Evolutionary conservation across 92 coral and sea anemone genomes (phyloP).

Genomic region (Siderastrea radians): DNA sequence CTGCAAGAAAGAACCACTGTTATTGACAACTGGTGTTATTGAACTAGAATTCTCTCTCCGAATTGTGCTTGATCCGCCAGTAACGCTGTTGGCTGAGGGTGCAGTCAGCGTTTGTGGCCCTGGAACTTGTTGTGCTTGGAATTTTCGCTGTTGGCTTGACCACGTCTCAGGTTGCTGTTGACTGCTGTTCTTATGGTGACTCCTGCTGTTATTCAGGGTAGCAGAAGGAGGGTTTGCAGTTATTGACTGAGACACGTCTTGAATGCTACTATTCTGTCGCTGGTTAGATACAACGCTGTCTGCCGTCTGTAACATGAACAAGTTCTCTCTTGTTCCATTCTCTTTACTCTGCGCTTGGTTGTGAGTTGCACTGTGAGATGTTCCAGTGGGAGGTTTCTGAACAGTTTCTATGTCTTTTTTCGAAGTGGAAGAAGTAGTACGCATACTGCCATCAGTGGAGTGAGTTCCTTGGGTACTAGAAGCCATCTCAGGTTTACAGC

Average conservation of each 20-base stretch:
- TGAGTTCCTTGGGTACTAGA: not conserved
- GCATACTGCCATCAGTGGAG: not conserved
- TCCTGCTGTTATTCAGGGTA: not conserved
- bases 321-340: not conserved
- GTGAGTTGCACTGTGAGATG: not conserved
- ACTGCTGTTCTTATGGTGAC: not conserved
- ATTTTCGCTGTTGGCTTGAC: not conserved
- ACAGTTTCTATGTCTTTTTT: not conserved
- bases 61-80: not conserved
- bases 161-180: not conserved
- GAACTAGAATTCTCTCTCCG: slow-evolving; percentile 5
- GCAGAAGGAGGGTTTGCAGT: slow-evolving; percentile 14
- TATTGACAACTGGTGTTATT: not conserved
- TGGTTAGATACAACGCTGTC: not conserved
- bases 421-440: slow-evolving; percentile 2
- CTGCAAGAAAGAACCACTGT: slow-evolving; percentile 8
- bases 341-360: not conserved
- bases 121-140: not conserved
- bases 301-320: not conserved
- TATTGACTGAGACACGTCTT: slow-evolving; percentile 6
- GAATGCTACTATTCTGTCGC: not conserved
- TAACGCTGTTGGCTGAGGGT: not conserved
- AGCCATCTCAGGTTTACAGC: not conserved
- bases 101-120: not conserved
- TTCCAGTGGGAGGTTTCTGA: not conserved